Evolutionary conservation across 2,888 invertebrate species (phyloP).

Genomic region (Lamellibrachia columna): DNA sequence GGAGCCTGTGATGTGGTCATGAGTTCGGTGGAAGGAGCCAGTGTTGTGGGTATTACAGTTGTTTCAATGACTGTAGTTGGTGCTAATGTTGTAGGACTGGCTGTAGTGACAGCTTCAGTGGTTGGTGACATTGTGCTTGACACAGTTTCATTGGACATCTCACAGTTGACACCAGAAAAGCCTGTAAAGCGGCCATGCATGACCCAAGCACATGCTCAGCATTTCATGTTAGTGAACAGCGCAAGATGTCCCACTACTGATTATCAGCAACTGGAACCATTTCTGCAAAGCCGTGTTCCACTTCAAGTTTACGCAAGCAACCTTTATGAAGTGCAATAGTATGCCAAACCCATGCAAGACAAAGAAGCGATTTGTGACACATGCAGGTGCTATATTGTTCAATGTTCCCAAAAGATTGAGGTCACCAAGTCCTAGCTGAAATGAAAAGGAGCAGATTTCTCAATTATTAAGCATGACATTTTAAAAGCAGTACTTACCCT

Average conservation of each 20-base stretch:
- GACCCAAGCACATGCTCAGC: background rate
- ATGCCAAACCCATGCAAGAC: too few species aligned
- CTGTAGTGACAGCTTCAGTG: background rate
- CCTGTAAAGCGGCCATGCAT: conserved; percentile 18
- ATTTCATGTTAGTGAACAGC: background rate
- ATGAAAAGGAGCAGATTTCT: background rate
- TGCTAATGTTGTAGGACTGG: background rate
- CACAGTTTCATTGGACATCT: conserved; percentile 22
- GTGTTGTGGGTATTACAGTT: background rate
- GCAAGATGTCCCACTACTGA: too few species aligned
- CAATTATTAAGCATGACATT: background rate
- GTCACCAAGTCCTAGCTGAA: background rate
- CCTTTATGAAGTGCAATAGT: too few species aligned
- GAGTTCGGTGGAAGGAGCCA: too few species aligned
- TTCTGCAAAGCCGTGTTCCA: too few species aligned
- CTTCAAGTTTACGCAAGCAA: too few species aligned
- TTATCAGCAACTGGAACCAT: background rate
- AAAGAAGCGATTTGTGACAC: background rate
- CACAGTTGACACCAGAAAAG: conserved; percentile 18
- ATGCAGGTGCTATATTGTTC: background rate
- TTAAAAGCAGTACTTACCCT: background rate
- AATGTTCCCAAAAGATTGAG: background rate
- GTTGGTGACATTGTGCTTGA: conserved; percentile 4
- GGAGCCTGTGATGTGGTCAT: too few species aligned
- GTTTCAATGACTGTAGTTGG: background rate